Evolutionary conservation across 2,888 invertebrate species (phyloP).

Genomic region (Argyra leucocephala): DNA sequence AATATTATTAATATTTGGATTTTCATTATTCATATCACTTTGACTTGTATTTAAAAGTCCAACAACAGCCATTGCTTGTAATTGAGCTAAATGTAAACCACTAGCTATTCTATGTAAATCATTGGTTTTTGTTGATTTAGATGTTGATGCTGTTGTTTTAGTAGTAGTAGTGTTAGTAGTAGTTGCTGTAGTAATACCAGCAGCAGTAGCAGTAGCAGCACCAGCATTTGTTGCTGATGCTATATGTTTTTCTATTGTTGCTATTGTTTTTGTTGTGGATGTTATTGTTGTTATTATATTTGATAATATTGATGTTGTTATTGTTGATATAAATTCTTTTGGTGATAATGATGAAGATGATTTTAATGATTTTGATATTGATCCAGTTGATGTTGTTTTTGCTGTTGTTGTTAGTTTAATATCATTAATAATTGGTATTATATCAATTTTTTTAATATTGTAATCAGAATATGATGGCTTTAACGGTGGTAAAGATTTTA

Average conservation of each 20-base stretch:
- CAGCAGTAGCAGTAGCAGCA: neutral
- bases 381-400: neutral
- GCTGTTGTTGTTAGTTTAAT: neutral
- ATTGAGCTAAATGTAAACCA: constrained; percentile 60
- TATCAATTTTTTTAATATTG: neutral
- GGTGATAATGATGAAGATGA: too few species aligned
- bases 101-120: constrained; percentile 51
- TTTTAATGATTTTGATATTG: too few species aligned
- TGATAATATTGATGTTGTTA: neutral
- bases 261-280: neutral
- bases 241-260: constrained; percentile 24
- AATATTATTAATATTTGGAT: neutral
- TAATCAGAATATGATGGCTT: too few species aligned
- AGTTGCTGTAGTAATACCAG: neutral
- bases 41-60: constrained; percentile 46
- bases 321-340: too few species aligned
- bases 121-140: constrained; percentile 24
- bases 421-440: too few species aligned
- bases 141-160: constrained; percentile 19
- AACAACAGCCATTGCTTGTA: constrained; percentile 62
- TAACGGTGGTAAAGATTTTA: neutral
- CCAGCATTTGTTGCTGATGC: constrained; percentile 18
- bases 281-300: neutral
- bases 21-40: constrained; percentile 2
- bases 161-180: neutral